Percentiles rank a stretch among this genome's conserved stretches.
These are phyloP conservation scores for Parasteatoda lunata DNA, from an alignment of 2,888 invertebrate species.

Conservation along the genomic window DNA sequence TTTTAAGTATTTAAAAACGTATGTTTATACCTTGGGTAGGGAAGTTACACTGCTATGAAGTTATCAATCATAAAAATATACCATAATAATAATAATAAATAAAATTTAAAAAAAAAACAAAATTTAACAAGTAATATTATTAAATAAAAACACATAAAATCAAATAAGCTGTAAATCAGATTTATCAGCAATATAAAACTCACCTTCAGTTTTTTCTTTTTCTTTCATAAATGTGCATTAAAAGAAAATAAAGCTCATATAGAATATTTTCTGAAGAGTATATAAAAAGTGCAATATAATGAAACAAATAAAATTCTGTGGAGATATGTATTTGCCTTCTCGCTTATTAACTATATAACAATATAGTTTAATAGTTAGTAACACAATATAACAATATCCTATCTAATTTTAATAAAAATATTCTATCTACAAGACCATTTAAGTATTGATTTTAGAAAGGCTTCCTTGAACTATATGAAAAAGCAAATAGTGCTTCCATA, in stretches of 20 bases:
- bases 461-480: not conserved
- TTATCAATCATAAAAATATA: not conserved
- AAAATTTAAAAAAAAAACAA: not conserved
- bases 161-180: not conserved
- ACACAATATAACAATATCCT: too few relatives aligned
- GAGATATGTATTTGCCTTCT: too few relatives aligned
- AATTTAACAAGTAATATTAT: not conserved
- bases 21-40: not conserved
- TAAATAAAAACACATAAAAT: not conserved
- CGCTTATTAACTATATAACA: too few relatives aligned
- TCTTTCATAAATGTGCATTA: constrained; percentile 53
- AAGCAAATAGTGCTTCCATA: not conserved
- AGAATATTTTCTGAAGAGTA: constrained; percentile 14
- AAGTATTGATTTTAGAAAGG: too few relatives aligned
- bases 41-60: not conserved
- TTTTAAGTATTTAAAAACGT: too few relatives aligned
- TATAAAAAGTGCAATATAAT: not conserved
- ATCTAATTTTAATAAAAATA: too few relatives aligned
- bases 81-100: not conserved
- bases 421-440: too few relatives aligned
- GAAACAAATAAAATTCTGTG: too few relatives aligned
- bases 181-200: constrained; percentile 24
- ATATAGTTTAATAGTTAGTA: too few relatives aligned
- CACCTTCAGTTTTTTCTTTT: constrained; percentile 65
- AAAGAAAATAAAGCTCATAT: constrained; percentile 24